Conservation (phyloP, 92 coral and sea anemone genomes). For the Parazoanthus atlanticus region DNA sequence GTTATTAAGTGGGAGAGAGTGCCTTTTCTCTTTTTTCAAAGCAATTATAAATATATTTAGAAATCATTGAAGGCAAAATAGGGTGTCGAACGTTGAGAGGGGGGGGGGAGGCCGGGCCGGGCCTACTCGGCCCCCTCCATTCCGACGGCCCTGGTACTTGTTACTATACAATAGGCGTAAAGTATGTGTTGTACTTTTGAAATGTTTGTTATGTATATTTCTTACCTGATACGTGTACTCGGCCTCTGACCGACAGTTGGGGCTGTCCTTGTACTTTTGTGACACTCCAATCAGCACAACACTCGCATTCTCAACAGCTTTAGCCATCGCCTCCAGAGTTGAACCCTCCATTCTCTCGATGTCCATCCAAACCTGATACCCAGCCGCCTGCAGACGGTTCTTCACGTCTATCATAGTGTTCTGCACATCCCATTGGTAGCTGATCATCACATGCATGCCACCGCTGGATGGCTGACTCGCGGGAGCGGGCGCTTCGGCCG, state of each 20-base stretch:
- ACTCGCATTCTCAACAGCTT: slow-evolving; percentile 66
- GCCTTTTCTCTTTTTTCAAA: no score
- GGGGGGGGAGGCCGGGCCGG: no score
- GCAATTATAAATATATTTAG: no score
- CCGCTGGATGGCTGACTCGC: neutral
- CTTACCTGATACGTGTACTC: slow-evolving; percentile 11
- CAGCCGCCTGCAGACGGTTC: slow-evolving; percentile 54
- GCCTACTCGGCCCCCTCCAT: no score
- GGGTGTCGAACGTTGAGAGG: no score
- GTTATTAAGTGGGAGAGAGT: no score
- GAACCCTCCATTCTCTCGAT: slow-evolving; percentile 76
- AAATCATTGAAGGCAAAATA: no score
- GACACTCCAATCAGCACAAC: slow-evolving; percentile 67
- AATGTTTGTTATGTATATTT: no score
- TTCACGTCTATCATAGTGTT: neutral
- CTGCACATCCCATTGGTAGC: slow-evolving; percentile 29
- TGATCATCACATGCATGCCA: slow-evolving; percentile 11
- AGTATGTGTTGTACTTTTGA: no score
- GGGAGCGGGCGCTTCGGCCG: neutral
- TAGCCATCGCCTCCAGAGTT: slow-evolving; percentile 68
- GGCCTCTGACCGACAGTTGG: slow-evolving; percentile 62
- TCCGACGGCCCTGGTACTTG: no score
- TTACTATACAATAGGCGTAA: no score
- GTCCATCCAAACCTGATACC: slow-evolving; percentile 70
- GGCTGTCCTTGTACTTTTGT: slow-evolving; percentile 63